Base-by-base conservation (phyloP, 2,113 vertebrate species). In the Miniopterus natalensis region DNA sequence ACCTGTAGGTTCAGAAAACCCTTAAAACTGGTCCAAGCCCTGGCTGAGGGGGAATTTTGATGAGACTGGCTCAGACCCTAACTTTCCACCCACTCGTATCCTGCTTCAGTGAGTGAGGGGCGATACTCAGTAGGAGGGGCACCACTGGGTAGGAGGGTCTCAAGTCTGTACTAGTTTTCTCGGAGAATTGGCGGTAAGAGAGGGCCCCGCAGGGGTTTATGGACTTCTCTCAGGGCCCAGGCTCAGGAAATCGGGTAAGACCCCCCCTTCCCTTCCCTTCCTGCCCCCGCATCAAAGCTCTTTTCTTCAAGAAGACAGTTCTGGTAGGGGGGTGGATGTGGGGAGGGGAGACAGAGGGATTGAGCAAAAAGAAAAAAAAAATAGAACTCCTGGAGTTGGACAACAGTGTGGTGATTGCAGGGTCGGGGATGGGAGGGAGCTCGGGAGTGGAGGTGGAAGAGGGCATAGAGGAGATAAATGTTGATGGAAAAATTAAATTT, bases 41-140 rank as follows among this genome's bases (percentile, higher is more conserved):
- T 42, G 53, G 3, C 21, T 79, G 21, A 29, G 29, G 47, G 15
- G 7, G 0, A 47, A 29, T 4, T 53, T 83, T 47, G 12, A 6
- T 31, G 27, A 29, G 20, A n/a, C 23, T 31, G 53, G 27, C 18
- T 93, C 25, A 2, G 17, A 42, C 36, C 36, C 36, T 36, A 36
- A 36, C 36, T 36, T 68, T 4, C 2, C 36, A 47, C 70, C 42
- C 45, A 45, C 59, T 88, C 18, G 36, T 51, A 31, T 20, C 10
- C n/a, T 23, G 31, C 21, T 0, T 0, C 0, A 3, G 29, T 11
- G 12, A 18, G 8, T 10, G 71, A 36, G 31, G 15, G 12, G 21
- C 10, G 0, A 17, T 14, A 36, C 36, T 36, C 36, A 36, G 36
- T 36, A 36, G 36, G 36, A 36, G 2, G 36, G 36, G 36, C 36